Evolutionary conservation across 2,888 invertebrate genomes (phyloP), one percentile per base, ranked within the genome.

Genomic region (Apantesis nais): DNA sequence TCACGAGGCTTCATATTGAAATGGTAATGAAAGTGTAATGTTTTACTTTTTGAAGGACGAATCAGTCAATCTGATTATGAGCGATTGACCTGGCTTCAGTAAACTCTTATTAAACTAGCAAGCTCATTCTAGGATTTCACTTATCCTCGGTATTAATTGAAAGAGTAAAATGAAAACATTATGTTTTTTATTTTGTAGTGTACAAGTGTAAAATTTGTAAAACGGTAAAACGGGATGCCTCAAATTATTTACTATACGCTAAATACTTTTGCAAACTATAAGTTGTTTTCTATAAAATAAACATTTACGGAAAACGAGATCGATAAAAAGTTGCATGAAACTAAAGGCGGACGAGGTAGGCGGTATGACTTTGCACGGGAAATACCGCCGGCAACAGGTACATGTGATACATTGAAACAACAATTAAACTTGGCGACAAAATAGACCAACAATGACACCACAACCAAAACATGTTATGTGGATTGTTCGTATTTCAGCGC

Each of bases 401-500:
- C 80, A 77, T 67, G 71, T 64, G 85, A 83, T 73, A 78, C 75
- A 77, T 78, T 80, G 85, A 89, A 89, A 88, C 87, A 74, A 90
- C 89, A 89, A 90, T 90, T 87, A 89, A 80, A 87, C 79, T 84
- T 83, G 85, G 87, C 83, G 87, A 88, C 89, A 89, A 89, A 89
- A 89, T 87, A 84, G 84, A 80, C 74, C 85, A 85, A 92, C 92
- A 93, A 93, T 90, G 84, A 81, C 81, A 84, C 84, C 83, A 90
- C 81, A 89, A 89, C 87, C 90, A 91, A 91, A 93, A 93, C 90
- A 93, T 91, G 91, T 92, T 90, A 89, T 87, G 85, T 89, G 85
- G 78, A 92, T 94, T 94, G 93, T 94, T 82, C 79, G 80, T 83
- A 86, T 93, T 93, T 94, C 93, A 93, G 93, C 94, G 91, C 93